Percentiles rank a stretch among this genome's conserved stretches.
phyloP scores from a whole-genome alignment of 1,140 invertebrate species.

The Scaptomyza montana region DNA sequence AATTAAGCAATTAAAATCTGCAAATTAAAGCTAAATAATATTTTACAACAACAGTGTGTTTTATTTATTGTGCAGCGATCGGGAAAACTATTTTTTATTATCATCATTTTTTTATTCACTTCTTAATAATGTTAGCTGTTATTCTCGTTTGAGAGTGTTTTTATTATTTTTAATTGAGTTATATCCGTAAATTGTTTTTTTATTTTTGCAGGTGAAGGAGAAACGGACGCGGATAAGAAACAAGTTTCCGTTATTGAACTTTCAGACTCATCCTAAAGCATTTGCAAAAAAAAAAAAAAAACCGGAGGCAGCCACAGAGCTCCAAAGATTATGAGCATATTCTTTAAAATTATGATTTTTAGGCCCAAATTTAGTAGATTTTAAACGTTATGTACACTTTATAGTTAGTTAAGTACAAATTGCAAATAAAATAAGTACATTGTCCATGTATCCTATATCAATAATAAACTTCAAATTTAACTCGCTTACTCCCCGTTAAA shows the following conservation, averaged over 20 bases:
- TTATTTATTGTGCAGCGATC: conserved; percentile 24
- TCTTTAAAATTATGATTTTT: conserved; percentile 13
- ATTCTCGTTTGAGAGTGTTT: conserved; percentile 37
- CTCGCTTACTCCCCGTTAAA: background rate
- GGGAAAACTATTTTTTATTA: conserved; percentile 17
- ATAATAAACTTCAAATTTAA: background rate
- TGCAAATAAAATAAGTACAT: conserved; percentile 21
- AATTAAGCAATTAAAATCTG: conserved; percentile 38
- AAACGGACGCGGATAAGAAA: conserved; percentile 48
- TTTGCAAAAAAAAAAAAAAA: background rate
- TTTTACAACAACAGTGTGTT: conserved; percentile 35
- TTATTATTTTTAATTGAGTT: conserved; percentile 55
- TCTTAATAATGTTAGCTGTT: conserved; percentile 22
- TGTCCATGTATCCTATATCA: background rate
- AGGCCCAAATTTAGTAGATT: conserved; percentile 23
- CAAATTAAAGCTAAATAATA: conserved; percentile 47
- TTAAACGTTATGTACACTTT: conserved; percentile 13
- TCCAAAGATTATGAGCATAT: conserved; percentile 57
- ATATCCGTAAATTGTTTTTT: conserved; percentile 42
- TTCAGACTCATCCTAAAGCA: conserved; percentile 61
- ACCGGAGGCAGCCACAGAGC: conserved; percentile 15
- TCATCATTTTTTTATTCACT: conserved; percentile 24
- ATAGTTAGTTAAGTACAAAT: conserved; percentile 16
- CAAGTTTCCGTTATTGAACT: conserved; percentile 68
- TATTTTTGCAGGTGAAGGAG: conserved; percentile 62